Percentiles rank a stretch among this genome's conserved stretches.
Evolutionary conservation across 1,140 invertebrate species (phyloP).

Genomic region (Pseudomyrmex concolor): DNA sequence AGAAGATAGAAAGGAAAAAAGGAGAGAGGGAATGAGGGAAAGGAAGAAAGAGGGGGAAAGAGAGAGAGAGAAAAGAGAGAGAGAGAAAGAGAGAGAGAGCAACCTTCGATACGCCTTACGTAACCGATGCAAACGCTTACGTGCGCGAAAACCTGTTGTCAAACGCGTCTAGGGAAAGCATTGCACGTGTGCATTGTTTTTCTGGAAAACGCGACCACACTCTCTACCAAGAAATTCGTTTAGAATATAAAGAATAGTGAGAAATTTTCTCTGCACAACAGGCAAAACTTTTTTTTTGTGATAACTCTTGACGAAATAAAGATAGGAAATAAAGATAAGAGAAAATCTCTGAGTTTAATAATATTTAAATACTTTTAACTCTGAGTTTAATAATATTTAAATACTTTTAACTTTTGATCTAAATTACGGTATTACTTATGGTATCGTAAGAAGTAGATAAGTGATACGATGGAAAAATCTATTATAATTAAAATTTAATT

Average conservation of each 20-base stretch:
- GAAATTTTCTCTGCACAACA: not conserved
- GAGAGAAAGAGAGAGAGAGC: slow-evolving; percentile 7
- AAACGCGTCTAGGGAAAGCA: slow-evolving; percentile 59
- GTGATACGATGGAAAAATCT: not conserved
- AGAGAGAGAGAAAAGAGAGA: slow-evolving; percentile 11
- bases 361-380: too few relatives aligned
- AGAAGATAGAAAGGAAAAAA: too few relatives aligned
- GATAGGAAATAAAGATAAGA: not conserved
- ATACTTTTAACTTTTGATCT: slow-evolving; percentile 11
- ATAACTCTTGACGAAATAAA: slow-evolving; percentile 38
- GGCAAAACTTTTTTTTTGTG: not conserved
- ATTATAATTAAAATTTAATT: too few relatives aligned
- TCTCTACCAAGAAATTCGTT: slow-evolving; percentile 31
- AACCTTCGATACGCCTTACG: slow-evolving; percentile 67
- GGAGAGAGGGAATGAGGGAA: not conserved
- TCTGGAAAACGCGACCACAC: slow-evolving; percentile 51
- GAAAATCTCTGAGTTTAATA: too few relatives aligned
- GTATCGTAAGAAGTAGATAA: not conserved
- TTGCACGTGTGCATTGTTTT: slow-evolving; percentile 54
- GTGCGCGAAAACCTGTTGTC: slow-evolving; percentile 72
- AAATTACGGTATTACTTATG: slow-evolving; percentile 20
- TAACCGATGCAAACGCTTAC: slow-evolving; percentile 69
- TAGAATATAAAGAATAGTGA: slow-evolving; percentile 9
- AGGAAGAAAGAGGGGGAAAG: not conserved
- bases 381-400: slow-evolving; percentile 13